phyloP scores from a whole-genome alignment of 2,888 invertebrate species.

The Mechanitis messenoides region DNA sequence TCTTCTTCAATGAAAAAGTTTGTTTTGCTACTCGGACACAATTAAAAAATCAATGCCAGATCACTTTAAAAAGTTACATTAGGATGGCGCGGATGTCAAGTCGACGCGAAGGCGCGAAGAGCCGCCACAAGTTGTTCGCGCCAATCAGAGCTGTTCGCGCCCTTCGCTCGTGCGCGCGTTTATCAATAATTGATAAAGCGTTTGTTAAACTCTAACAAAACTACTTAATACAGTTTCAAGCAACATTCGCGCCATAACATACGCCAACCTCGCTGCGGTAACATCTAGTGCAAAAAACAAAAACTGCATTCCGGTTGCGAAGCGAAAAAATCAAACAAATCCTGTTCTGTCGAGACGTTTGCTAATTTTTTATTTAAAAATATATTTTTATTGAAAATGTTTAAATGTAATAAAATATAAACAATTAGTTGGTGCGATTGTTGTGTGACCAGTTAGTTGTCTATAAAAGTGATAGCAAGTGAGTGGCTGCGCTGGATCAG shows the following conservation, averaged over 20 bases:
- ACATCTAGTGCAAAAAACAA: conserved; percentile 43
- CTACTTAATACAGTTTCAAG: conserved; percentile 50
- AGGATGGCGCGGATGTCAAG: conserved; percentile 53
- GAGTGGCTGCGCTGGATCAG: conserved; percentile 4
- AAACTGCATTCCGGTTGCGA: conserved; percentile 53
- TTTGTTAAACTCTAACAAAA: conserved; percentile 53
- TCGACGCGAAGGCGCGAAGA: conserved; percentile 24
- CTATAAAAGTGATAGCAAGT: conserved; percentile 26
- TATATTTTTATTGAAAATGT: not conserved
- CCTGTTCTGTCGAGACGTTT: conserved; percentile 30
- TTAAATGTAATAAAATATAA: conserved; percentile 5
- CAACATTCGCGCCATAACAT: conserved; percentile 43
- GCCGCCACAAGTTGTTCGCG: conserved; percentile 35
- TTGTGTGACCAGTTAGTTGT: conserved; percentile 33
- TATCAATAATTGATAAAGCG: conserved; percentile 60
- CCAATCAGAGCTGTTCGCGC: conserved; percentile 68
- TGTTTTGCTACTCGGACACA: no score
- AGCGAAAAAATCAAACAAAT: conserved; percentile 43
- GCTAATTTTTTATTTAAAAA: conserved; percentile 1
- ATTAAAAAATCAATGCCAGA: no score
- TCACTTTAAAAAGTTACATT: conserved; percentile 32
- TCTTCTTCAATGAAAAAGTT: no score
- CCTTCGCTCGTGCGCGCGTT: conserved; percentile 60
- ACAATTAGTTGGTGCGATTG: conserved; percentile 30
- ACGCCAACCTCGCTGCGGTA: conserved; percentile 48